Evolutionary conservation across 2,888 invertebrate species (phyloP).

Genomic region (Tenthredo mesomela): DNA sequence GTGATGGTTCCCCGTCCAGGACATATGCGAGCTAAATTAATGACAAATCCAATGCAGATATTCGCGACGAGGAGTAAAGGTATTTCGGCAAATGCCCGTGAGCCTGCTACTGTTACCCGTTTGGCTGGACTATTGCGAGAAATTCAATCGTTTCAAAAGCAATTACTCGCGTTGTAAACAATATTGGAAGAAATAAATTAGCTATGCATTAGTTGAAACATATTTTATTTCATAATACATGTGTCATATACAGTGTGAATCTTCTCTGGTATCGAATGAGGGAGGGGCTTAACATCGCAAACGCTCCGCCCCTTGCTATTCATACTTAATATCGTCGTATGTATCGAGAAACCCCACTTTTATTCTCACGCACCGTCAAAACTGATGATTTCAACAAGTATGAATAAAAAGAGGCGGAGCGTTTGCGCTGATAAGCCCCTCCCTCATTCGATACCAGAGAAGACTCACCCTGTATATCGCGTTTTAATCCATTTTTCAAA

Average conservation of each 20-base stretch:
- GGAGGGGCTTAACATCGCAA: too few species aligned
- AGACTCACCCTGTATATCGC: too few species aligned
- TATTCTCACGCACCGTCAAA: too few species aligned
- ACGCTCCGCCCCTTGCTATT: too few species aligned
- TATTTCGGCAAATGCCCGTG: slow-evolving; percentile 53
- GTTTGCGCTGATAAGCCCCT: too few species aligned
- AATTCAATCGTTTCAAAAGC: slow-evolving; percentile 73
- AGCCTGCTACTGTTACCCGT: slow-evolving; percentile 66
- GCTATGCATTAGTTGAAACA: not conserved
- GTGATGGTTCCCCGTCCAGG: slow-evolving; percentile 18
- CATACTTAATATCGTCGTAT: too few species aligned
- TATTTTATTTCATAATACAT: not conserved
- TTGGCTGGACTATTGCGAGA: slow-evolving; percentile 70
- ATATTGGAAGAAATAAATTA: not conserved
- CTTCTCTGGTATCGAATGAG: too few species aligned
- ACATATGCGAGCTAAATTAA: not conserved
- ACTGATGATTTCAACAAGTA: too few species aligned
- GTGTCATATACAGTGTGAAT: too few species aligned
- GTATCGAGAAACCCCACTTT: too few species aligned
- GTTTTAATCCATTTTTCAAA: not conserved
- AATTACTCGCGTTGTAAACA: slow-evolving; percentile 57
- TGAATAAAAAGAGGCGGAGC: too few species aligned
- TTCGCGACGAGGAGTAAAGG: slow-evolving; percentile 48
- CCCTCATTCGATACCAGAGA: too few species aligned
- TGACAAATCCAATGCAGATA: slow-evolving; percentile 53